Percentiles rank a stretch among this genome's conserved stretches.
Evolutionary conservation across 2,888 invertebrate genomes (phyloP).

Genomic region (Acanthosoma haemorrhoidale): DNA sequence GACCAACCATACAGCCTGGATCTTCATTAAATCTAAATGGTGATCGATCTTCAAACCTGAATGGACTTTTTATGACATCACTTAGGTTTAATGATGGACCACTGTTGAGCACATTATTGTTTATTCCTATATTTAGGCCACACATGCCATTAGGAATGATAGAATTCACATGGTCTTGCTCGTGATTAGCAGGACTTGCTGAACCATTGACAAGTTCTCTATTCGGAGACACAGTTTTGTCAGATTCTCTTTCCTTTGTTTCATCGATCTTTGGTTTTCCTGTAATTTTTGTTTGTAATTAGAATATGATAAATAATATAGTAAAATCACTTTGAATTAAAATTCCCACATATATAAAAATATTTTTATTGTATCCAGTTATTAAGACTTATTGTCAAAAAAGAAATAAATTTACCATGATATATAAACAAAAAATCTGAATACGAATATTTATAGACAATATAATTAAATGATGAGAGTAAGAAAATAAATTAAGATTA

Average conservation of each 20-base stretch:
- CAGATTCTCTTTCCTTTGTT: constrained; percentile 35
- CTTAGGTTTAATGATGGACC: constrained; percentile 41
- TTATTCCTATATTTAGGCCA: constrained; percentile 42
- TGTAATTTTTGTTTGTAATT: constrained; percentile 11
- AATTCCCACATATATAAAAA: too few relatives aligned
- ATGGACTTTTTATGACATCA: constrained; percentile 59
- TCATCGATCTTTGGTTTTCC: constrained; percentile 38
- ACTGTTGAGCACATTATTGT: constrained; percentile 44
- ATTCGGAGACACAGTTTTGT: constrained; percentile 36
- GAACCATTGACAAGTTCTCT: constrained; percentile 46
- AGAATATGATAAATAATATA: too few relatives aligned
- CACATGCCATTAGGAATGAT: constrained; percentile 48
- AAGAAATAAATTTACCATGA: too few relatives aligned
- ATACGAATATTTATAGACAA: too few relatives aligned
- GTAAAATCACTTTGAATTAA: too few relatives aligned
- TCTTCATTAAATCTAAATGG: constrained; percentile 81
- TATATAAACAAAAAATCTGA: too few relatives aligned
- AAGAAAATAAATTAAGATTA: too few relatives aligned
- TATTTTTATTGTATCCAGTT: too few relatives aligned
- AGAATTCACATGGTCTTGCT: constrained; percentile 45
- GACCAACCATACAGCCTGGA: constrained; percentile 75
- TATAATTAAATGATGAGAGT: too few relatives aligned
- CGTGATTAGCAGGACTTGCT: constrained; percentile 34
- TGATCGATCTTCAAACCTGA: constrained; percentile 73
- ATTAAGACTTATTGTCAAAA: too few relatives aligned